Conservation (phyloP, 2,113 vertebrate species). For the Ameiurus melas region DNA sequence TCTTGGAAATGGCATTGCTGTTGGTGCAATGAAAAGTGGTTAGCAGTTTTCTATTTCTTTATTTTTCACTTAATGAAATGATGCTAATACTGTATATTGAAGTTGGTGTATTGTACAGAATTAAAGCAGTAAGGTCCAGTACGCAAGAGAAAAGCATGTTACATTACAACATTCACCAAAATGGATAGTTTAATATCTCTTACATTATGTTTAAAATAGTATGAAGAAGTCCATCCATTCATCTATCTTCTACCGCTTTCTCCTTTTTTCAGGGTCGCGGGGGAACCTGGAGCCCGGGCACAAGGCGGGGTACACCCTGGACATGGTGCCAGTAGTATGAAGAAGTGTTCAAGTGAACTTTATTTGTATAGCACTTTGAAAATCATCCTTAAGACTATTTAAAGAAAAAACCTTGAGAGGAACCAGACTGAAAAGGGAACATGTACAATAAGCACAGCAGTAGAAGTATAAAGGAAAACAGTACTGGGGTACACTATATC, state of each 20-base stretch:
- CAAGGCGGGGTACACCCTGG: too few relatives aligned
- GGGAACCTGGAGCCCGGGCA: too few relatives aligned
- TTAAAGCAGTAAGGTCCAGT: neutral
- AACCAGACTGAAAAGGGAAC: neutral
- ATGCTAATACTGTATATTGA: neutral
- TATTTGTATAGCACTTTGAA: too few relatives aligned
- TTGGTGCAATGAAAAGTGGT: slow-evolving; percentile 13
- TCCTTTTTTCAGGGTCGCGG: too few relatives aligned
- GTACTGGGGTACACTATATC: neutral
- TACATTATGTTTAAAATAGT: neutral
- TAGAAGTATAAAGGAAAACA: neutral
- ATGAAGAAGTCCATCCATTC: neutral
- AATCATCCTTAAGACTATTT: neutral
- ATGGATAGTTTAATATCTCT: neutral
- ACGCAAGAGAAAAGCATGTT: neutral
- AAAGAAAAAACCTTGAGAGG: neutral
- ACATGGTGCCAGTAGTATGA: neutral
- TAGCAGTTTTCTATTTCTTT: neutral
- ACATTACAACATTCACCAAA: neutral
- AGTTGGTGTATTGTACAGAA: neutral
- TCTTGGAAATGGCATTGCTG: slow-evolving; percentile 31
- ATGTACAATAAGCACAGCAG: too few relatives aligned
- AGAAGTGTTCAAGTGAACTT: neutral
- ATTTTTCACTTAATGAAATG: neutral
- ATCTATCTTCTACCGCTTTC: too few relatives aligned